phyloP scores from a whole-genome alignment of 2,113 vertebrate genomes.

The Perognathus longimembris region DNA sequence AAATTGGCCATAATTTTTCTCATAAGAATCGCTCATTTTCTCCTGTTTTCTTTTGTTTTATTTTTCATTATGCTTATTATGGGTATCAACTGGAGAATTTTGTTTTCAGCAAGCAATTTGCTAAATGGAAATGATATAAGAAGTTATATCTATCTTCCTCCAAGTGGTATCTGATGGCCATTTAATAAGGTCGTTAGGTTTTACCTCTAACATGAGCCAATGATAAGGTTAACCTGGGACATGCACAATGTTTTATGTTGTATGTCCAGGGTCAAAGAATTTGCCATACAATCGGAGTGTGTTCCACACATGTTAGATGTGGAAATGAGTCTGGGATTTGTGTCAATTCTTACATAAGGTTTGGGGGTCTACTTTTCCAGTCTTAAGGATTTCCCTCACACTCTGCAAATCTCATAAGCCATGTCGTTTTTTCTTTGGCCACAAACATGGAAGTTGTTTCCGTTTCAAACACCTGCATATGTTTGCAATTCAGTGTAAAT shows the following conservation, averaged over 20 bases:
- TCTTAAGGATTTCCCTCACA: not conserved
- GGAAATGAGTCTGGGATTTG: not conserved
- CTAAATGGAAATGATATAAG: not conserved
- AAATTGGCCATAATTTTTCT: no score
- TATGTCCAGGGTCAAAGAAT: not conserved
- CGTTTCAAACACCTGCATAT: constrained; percentile 5
- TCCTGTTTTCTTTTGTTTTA: no score
- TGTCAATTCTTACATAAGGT: not conserved
- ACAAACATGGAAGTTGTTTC: not conserved
- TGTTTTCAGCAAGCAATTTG: not conserved
- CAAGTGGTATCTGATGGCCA: not conserved
- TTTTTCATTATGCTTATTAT: no score
- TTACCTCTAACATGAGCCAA: not conserved
- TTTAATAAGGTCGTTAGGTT: not conserved
- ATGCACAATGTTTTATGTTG: not conserved
- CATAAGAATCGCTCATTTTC: no score
- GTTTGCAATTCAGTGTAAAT: not conserved
- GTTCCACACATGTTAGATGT: not conserved
- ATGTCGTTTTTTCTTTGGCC: not conserved
- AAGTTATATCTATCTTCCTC: not conserved
- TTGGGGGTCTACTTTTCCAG: not conserved
- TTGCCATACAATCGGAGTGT: not conserved
- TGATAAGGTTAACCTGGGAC: not conserved
- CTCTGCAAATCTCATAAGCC: not conserved
- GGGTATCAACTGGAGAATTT: not conserved